Conservation (phyloP, 2,113 vertebrate genomes). For the Ceyx margarethae region DNA sequence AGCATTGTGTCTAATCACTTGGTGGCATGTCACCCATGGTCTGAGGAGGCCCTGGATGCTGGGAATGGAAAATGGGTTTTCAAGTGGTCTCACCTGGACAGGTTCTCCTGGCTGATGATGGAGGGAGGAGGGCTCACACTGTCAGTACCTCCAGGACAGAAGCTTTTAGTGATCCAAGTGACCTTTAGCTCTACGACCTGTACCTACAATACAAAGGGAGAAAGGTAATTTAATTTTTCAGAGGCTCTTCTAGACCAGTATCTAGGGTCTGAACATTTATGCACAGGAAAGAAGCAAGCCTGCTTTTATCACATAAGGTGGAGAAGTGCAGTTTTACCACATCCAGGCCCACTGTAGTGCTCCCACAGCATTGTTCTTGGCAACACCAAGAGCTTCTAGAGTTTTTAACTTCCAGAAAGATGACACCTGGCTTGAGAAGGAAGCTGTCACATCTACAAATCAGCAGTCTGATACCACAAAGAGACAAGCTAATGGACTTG, state of each 20-base stretch:
- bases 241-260: background rate
- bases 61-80: background rate
- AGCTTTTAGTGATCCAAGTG: conserved; percentile 99
- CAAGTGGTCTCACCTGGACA: conserved; percentile 81
- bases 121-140: conserved; percentile 93
- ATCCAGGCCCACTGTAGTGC: background rate
- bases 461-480: background rate
- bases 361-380: background rate
- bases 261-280: background rate
- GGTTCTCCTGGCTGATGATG: conserved; percentile 90
- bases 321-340: background rate
- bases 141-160: conserved; percentile 93
- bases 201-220: conserved; percentile 75
- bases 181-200: conserved; percentile 95
- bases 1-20: background rate
- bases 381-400: background rate
- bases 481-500: background rate
- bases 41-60: background rate
- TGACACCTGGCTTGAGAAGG: background rate
- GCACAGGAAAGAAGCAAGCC: background rate
- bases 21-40: background rate
- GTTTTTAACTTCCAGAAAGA: background rate
- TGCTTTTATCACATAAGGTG: background rate
- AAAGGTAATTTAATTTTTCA: background rate
- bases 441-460: background rate